These are phyloP conservation scores for Rhodeus uyekii DNA, from an alignment of 2,797 vertebrate genomes.

Conservation along the genomic window DNA sequence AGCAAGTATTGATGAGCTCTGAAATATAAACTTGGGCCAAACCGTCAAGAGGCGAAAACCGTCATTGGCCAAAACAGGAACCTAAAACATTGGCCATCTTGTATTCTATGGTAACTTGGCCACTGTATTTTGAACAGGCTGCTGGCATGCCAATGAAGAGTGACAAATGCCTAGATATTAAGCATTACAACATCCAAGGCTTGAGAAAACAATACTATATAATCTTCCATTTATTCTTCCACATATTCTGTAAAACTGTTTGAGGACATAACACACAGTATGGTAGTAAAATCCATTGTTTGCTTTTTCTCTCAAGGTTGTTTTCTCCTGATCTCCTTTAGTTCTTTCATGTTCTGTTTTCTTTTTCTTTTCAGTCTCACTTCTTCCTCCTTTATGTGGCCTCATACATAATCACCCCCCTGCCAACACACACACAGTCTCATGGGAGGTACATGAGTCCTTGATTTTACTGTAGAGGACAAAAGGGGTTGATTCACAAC, in stretches of 20 bases:
- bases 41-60: no score
- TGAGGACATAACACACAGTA: not conserved
- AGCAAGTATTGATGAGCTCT: not conserved
- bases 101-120: no score
- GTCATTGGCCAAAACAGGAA: no score
- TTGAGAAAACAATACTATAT: not conserved
- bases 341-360: conserved; percentile 32
- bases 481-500: conserved; percentile 48
- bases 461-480: conserved; percentile 45
- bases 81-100: no score
- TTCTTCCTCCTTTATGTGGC: conserved; percentile 5
- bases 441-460: conserved; percentile 49
- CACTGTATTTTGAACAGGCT: not conserved
- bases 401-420: not conserved
- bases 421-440: not conserved
- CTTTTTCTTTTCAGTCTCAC: conserved; percentile 33
- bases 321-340: not conserved
- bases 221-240: not conserved
- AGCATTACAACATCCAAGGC: not conserved
- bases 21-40: not conserved
- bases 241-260: not conserved
- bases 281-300: not conserved
- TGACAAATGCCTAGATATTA: not conserved
- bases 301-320: conserved; percentile 35
- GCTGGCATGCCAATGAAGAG: not conserved